Conservation (phyloP, 2,888 invertebrate genomes). For the Hyposoter dolosus region DNA sequence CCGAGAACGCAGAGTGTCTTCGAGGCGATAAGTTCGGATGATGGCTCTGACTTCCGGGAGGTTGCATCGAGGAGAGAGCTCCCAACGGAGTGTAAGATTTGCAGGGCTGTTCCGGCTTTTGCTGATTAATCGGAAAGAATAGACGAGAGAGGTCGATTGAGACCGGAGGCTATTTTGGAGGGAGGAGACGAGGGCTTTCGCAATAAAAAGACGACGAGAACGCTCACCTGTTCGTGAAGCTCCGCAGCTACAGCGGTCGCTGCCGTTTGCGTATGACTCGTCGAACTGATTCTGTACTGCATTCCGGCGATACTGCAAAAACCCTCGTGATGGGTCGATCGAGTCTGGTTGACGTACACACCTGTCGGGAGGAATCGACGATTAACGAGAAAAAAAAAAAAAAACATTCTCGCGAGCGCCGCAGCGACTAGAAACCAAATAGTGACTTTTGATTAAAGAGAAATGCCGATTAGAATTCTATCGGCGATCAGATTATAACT, state of each 20-base stretch:
- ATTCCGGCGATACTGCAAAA: constrained; percentile 94
- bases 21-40: constrained; percentile 84
- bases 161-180: not conserved
- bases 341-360: constrained; percentile 91
- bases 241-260: constrained; percentile 91
- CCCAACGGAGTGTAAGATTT: constrained; percentile 93
- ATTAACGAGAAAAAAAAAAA: constrained; percentile 24
- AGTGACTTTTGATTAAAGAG: not conserved
- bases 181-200: not conserved
- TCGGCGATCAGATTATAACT: too few relatives aligned
- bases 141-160: not conserved
- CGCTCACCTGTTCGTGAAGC: constrained; percentile 82
- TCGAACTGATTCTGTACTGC: constrained; percentile 95
- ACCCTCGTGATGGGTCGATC: constrained; percentile 92
- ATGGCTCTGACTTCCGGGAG: constrained; percentile 87
- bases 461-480: not conserved
- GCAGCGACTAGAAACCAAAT: too few relatives aligned
- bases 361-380: constrained; percentile 80
- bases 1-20: constrained; percentile 84
- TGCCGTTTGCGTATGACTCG: constrained; percentile 94
- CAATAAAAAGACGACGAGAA: not conserved
- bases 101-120: constrained; percentile 84
- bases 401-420: not conserved
- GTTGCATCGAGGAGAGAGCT: constrained; percentile 94
- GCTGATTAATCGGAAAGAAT: constrained; percentile 66